Percentiles rank a stretch among this genome's conserved stretches.
Evolutionary conservation across 2,888 invertebrate species (phyloP).

Genomic region (Ypsolopha scabrella): DNA sequence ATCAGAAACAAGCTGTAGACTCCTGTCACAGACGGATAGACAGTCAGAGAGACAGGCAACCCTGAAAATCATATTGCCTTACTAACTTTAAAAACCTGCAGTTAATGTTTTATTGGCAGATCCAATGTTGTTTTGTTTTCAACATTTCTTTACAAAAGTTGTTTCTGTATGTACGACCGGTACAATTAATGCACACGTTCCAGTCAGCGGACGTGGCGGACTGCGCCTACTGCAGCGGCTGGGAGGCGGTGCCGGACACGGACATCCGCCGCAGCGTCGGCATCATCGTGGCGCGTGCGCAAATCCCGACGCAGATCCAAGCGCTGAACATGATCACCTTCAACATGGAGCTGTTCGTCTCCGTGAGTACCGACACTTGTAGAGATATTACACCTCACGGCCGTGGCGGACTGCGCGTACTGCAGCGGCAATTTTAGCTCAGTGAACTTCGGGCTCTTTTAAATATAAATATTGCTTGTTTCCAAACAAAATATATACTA

Average conservation of each 20-base stretch:
- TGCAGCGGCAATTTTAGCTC: background rate
- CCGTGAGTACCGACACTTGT: slow-evolving; percentile 10
- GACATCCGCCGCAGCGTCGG: slow-evolving; percentile 11
- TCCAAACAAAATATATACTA: too few relatives aligned
- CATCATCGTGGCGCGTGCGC: slow-evolving; percentile 15
- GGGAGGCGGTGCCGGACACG: slow-evolving; percentile 15
- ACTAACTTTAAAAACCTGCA: background rate
- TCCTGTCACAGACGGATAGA: too few relatives aligned
- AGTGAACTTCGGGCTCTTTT: too few relatives aligned
- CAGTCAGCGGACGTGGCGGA: slow-evolving; percentile 15
- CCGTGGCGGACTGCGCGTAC: background rate
- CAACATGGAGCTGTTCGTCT: slow-evolving; percentile 18
- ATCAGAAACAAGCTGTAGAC: too few relatives aligned
- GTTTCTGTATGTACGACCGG: background rate
- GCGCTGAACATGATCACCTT: slow-evolving; percentile 16
- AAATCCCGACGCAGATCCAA: slow-evolving; percentile 13
- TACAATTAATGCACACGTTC: background rate
- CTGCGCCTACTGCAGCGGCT: slow-evolving; percentile 13
- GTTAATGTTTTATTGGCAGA: background rate
- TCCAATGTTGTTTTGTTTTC: too few relatives aligned
- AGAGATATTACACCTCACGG: background rate
- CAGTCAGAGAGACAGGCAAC: too few relatives aligned
- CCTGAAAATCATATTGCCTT: too few relatives aligned
- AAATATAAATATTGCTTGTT: too few relatives aligned
- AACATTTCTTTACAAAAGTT: too few relatives aligned